Evolutionary conservation across 2,113 vertebrate genomes (phyloP), one percentile per base, ranked within the genome.

Genomic region (Aspidoscelis tigris): DNA sequence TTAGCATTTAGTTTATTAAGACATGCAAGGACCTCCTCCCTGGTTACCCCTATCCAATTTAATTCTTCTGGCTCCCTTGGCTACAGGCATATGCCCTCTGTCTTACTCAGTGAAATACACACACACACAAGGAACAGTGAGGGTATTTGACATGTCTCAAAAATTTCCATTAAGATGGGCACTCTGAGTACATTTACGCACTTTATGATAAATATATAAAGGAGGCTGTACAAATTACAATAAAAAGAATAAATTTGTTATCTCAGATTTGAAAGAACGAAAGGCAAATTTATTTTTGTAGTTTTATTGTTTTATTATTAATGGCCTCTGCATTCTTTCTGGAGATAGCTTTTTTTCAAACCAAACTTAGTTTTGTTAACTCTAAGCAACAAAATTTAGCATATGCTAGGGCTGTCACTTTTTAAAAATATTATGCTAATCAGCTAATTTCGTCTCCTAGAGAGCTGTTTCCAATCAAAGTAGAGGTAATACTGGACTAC

Each of bases 321-420:
- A 33, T 33, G 33, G 33, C 33, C 33, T 33, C 33, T 33, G 33
- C 33, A 33, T 33, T 84, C 85, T 90, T 76, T 66, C 72, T 76
- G 76, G 22, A 78, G 77, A 26, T 50, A 22, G 76, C 84, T 89
- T 80, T 43, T 86, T 85, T 78, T 33, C 24, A 88, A 88, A 85
- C 55, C 55, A 69, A 47, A 22, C 1, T 72, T 87, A 33, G 44
- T 66, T 7, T 71, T 81, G 65, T 71, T 2, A 11, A 81, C 0
- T 0, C 53, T 1, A 0, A 58, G 72, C 26, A 11, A n/a, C 44
- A 55, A 20, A 14, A 82, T 80, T 43, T 73, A 24, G 65, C 65
- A 21, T 65, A 65, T 7, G 6, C 16, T 24, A 88, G 33, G 43
- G 77, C 58, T 69, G 84, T 66, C 50, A 10, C 79, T 3, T 6